Evolutionary conservation across 2,888 invertebrate genomes (phyloP), one percentile per base, ranked within the genome.

Genomic region (Plutella xylostella): DNA sequence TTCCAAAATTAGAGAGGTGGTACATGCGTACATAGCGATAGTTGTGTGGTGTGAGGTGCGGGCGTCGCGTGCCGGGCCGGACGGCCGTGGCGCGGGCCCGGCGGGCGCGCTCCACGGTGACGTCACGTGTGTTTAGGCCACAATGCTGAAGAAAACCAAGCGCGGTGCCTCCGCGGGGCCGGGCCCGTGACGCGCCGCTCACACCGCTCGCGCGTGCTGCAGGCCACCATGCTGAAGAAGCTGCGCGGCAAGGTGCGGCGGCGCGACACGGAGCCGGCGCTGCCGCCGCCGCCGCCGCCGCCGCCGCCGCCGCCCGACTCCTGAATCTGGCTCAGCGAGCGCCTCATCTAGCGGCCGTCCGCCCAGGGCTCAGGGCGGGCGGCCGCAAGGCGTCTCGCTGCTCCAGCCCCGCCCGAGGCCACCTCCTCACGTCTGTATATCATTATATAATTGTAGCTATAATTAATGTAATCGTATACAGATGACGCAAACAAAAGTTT

Each of bases 141-240:
- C 98, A 86, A 99, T 99, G 98, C 90, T 99, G 90, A 98, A 98
- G 93, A 99, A 98, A 92, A 92, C 92, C 87, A 98, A 98, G 90
- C 96, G 97, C 89, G 92, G 85, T 90, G 92, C 84, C 66, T 88
- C 89, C 86, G 88, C 88, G 85, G 88, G 87, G 83, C 87, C 86
- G 84, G 67, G 67, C 65, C 70, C 70, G 67, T 67, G 69, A 66
- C 60, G 56, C 48, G 55, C 88, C 48, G 55, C 88, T 35, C 19
- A 35, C 35, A 11, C 35, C 35, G 25, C 25, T 25, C 35, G 17
- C 58, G 49, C 51, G 48, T 47, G 54, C 86, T 85, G 85, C 88
- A 98, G 98, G 98, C 98, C 79, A 98, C 98, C 85, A 98, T 98
- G 98, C 89, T 98, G 88, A 98, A 98, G 92, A 98, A 98, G 89